These are phyloP conservation scores for Pollachius pollachius DNA, from an alignment of 2,113 vertebrate species.

Conservation along the genomic window DNA sequence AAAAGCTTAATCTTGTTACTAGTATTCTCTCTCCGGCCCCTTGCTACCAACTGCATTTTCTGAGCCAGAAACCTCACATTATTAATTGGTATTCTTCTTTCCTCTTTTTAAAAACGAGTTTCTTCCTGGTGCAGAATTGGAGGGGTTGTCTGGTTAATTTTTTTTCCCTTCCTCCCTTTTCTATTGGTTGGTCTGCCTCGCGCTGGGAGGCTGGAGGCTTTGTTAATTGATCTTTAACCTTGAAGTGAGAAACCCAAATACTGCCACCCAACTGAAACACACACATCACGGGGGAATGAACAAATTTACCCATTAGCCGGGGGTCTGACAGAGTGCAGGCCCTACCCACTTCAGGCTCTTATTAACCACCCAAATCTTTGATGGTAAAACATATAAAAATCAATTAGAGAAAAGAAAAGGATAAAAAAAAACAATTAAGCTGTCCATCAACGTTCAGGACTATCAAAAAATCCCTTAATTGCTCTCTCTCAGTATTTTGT, in stretches of 20 bases:
- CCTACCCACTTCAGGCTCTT: constrained; percentile 8
- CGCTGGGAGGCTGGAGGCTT: constrained; percentile 2
- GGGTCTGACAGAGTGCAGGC: constrained; percentile 5
- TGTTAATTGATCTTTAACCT: constrained; percentile 53
- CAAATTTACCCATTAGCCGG: constrained; percentile 37
- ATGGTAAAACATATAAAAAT: neutral
- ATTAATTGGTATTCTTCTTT: neutral
- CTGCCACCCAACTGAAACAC: constrained; percentile 22
- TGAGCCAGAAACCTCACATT: neutral
- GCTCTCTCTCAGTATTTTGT: no score
- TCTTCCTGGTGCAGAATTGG: neutral
- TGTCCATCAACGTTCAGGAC: no score
- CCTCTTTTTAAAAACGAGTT: neutral
- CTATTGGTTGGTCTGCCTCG: neutral
- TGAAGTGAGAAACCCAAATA: constrained; percentile 60
- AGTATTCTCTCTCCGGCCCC: neutral
- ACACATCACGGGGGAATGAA: constrained; percentile 28
- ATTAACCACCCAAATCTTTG: neutral
- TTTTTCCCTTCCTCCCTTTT: neutral
- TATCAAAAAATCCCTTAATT: no score
- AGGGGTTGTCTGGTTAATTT: neutral
- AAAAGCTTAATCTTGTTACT: neutral
- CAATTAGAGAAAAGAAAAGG: neutral
- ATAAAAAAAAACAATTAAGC: neutral
- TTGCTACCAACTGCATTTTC: neutral